A percentile compares a stretch with the other conserved stretches of the same genome.
Evolutionary conservation across 2,888 invertebrate species (phyloP).

Genomic region (Drosophila tripunctata): DNA sequence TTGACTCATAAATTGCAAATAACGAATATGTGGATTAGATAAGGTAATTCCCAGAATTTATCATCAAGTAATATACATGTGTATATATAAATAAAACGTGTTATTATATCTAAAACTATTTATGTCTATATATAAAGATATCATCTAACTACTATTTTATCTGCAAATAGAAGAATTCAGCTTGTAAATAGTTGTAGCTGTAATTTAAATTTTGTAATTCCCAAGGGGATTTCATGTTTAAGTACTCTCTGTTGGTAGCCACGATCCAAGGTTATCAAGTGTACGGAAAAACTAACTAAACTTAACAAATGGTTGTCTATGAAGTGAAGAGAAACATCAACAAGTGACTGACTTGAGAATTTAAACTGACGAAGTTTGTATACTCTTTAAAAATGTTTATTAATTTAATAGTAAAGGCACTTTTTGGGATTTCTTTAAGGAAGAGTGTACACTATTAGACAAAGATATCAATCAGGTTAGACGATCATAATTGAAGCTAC

Average conservation of each 20-base stretch:
- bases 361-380: background rate
- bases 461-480: no score
- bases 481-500: no score
- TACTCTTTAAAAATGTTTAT: background rate
- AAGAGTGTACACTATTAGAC: no score
- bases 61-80: constrained; percentile 2
- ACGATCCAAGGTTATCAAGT: constrained; percentile 43
- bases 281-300: constrained; percentile 11
- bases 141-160: background rate
- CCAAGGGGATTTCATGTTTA: constrained; percentile 5
- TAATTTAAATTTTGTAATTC: constrained; percentile 13
- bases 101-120: background rate
- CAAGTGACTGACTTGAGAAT: background rate
- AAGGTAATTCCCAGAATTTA: constrained; percentile 28
- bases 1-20: constrained; percentile 18
- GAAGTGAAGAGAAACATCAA: background rate
- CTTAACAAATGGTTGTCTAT: background rate
- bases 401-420: background rate
- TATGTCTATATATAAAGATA: background rate
- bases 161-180: no score
- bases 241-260: constrained; percentile 4
- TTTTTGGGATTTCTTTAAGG: no score
- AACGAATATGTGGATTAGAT: constrained; percentile 29
- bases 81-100: constrained; percentile 17
- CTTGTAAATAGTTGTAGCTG: constrained; percentile 5